Base-by-base conservation (phyloP, 2,888 invertebrate genomes). In the Trisateles emortualis region DNA sequence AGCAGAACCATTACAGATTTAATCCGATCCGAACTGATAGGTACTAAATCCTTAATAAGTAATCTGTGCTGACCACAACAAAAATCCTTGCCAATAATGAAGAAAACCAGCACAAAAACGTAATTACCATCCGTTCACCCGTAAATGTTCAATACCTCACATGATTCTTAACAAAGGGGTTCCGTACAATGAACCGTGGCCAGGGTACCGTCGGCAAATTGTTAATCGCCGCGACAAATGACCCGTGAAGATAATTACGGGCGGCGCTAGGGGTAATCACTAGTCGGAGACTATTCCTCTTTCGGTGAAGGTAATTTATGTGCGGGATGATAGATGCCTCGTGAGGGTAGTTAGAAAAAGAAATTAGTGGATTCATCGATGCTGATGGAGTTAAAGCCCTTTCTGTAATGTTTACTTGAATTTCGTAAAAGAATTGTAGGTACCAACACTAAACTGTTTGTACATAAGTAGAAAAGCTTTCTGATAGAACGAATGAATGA, bases 171-270 rank as follows among this genome's bases (percentile, higher is more conserved):
- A 79, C 76, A 79, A 81, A 82, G 81, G 79, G 82, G 78, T 72
- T 74, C 79, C 72, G 70, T 73, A 79, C 76, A 79, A 78, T 78
- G 68, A 68, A 63, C 66, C 65, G 61, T 59, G 55, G 46, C 58
- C 58, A 51, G 60, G 65, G 65, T 62, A 36, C 68, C 63, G 66
- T 68, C 79, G 71, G 79, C 76, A 76, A 84, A 83, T 84, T 78
- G 84, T 81, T 84, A 84, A 84, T 83, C 78, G 83, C 57, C 72
- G 74, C 66, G 72, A 76, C 81, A 80, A 86, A 86, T 86, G 86
- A 81, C 69, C 79, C 83, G 81, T 84, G 78, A 85, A 86, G 85
- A 86, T 86, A 85, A 86, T 86, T 84, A 82, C 72, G 68, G 57
- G 66, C 75, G 78, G 71, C 73, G 74, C 72, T 74, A 64, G 59